A percentile compares a stretch with the other conserved stretches of the same genome.
These are phyloP conservation scores for Neofelis nebulosa DNA, from an alignment of 2,113 vertebrate genomes.

Conservation along the genomic window DNA sequence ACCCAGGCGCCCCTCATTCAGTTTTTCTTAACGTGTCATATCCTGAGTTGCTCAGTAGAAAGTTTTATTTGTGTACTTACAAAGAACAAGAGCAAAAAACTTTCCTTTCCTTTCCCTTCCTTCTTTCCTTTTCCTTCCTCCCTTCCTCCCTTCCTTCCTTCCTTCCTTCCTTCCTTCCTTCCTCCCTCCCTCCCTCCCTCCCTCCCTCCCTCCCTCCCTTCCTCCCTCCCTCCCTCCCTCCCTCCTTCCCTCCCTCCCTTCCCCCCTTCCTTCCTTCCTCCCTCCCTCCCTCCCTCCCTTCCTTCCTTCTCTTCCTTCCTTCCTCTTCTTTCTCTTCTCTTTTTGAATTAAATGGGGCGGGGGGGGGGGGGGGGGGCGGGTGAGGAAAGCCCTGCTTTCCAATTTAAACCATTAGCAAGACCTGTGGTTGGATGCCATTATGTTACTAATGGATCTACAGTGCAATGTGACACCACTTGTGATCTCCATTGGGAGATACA, in stretches of 20 bases:
- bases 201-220: not conserved
- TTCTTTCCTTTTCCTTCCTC: not conserved
- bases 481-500: constrained; percentile 82
- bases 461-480: constrained; percentile 87
- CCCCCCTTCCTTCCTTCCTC: not conserved
- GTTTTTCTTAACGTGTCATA: constrained; percentile 5
- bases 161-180: not conserved
- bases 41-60: not conserved
- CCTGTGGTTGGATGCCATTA: constrained; percentile 85
- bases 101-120: not conserved
- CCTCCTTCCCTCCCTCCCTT: not conserved
- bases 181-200: not conserved
- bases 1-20: no score
- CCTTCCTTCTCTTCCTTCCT: not conserved
- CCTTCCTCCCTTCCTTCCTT: not conserved
- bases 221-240: not conserved
- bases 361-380: no score
- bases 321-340: not conserved
- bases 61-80: constrained; percentile 70
- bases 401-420: constrained; percentile 87
- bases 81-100: not conserved
- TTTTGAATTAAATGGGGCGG: not conserved
- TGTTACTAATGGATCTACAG: constrained; percentile 87
- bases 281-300: not conserved
- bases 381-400: constrained; percentile 54